Conservation (phyloP, 2,797 vertebrate species). For the Meda fulgida region DNA sequence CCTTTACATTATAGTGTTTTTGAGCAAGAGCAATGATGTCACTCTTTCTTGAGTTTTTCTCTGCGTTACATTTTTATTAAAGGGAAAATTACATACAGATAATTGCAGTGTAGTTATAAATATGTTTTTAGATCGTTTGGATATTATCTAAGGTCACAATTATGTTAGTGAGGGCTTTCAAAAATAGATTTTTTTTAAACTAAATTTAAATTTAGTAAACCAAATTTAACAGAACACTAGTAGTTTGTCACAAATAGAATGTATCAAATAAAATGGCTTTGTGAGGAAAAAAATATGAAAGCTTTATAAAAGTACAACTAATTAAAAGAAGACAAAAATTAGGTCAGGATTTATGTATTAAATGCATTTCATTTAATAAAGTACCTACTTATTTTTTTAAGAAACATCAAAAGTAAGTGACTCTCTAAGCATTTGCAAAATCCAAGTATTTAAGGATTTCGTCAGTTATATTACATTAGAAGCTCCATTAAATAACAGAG, state of each 20-base stretch:
- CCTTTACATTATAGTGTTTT: not conserved
- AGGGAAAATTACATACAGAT: not conserved
- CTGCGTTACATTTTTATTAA: not conserved
- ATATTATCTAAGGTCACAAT: not conserved
- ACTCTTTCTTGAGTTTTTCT: not conserved
- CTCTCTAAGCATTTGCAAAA: slow-evolving; percentile 26
- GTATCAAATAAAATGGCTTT: not conserved
- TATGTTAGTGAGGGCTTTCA: not conserved
- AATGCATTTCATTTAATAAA: not conserved
- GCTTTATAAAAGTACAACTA: not conserved
- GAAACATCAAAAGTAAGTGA: not conserved
- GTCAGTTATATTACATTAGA: slow-evolving; percentile 3
- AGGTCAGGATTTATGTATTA: not conserved
- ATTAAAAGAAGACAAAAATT: not conserved
- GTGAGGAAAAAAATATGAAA: not conserved
- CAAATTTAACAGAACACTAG: not conserved
- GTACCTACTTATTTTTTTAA: not conserved
- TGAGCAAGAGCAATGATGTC: not conserved
- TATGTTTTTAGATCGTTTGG: not conserved
- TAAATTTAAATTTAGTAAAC: not conserved
- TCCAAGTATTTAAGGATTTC: slow-evolving; percentile 34
- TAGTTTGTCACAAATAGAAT: not conserved
- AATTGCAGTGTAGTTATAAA: not conserved
- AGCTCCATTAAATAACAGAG: slow-evolving; percentile 55
- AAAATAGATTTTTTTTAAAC: not conserved